phyloP scores from a whole-genome alignment of 2,888 invertebrate genomes.

The Drosophila nigricruria region DNA sequence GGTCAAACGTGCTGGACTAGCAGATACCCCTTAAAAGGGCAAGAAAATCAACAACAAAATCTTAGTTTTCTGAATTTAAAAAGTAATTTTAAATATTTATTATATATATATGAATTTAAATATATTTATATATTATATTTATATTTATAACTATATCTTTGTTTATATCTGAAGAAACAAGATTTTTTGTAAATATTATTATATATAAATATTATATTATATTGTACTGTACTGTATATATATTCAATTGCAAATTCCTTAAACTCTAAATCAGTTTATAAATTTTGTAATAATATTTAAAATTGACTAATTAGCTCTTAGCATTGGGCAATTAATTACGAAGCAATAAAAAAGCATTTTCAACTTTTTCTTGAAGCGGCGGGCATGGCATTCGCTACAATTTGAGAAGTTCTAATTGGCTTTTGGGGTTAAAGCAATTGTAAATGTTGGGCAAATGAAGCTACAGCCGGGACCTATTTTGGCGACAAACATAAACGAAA shows the following conservation, averaged over 20 bases:
- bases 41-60: too few relatives aligned
- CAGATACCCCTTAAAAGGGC: not conserved
- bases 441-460: constrained; percentile 17
- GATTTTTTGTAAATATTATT: not conserved
- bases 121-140: too few relatives aligned
- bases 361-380: constrained; percentile 21
- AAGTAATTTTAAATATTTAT: not conserved
- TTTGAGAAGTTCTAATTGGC: constrained; percentile 8
- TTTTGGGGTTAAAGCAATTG: constrained; percentile 41
- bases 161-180: not conserved
- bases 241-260: not conserved
- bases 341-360: constrained; percentile 24
- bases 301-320: constrained; percentile 11
- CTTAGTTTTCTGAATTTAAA: not conserved
- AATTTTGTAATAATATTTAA: not conserved
- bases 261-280: not conserved
- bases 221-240: too few relatives aligned
- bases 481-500: constrained; percentile 8
- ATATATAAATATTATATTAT: not conserved
- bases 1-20: not conserved
- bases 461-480: constrained; percentile 9
- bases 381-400: not conserved
- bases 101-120: too few relatives aligned
- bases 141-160: not conserved
- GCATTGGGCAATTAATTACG: constrained; percentile 35